Conservation (phyloP, 2,888 invertebrate species). For the Euplexia lucipara region DNA sequence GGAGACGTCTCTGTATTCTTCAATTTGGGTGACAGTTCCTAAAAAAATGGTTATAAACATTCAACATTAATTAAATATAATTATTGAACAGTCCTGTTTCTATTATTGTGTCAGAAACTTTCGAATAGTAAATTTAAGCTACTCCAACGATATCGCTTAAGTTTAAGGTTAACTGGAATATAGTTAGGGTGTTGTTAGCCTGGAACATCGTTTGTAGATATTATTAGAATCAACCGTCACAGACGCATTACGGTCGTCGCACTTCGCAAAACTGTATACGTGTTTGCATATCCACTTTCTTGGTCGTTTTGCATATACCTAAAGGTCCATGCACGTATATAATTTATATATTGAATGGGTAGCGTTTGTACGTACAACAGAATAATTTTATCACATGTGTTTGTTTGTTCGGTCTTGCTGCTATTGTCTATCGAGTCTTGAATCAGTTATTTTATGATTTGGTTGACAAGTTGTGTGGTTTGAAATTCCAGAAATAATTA, state of each 20-base stretch:
- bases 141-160: constrained; percentile 26
- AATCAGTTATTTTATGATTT: constrained; percentile 20
- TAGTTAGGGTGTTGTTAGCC: constrained; percentile 53
- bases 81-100: constrained; percentile 27
- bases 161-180: constrained; percentile 63
- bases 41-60: constrained; percentile 71
- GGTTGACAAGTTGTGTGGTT: constrained; percentile 8
- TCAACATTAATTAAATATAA: constrained; percentile 37
- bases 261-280: constrained; percentile 75
- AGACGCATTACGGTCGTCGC: constrained; percentile 80
- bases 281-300: constrained; percentile 66
- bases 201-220: constrained; percentile 72
- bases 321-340: constrained; percentile 41
- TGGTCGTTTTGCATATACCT: constrained; percentile 51
- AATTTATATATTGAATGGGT: constrained; percentile 41
- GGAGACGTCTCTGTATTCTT: constrained; percentile 65
- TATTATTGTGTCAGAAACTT: constrained; percentile 22
- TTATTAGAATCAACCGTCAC: constrained; percentile 77
- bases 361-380: constrained; percentile 22
- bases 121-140: constrained; percentile 27
- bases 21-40: constrained; percentile 68
- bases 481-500: neutral
- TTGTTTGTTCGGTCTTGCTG: constrained; percentile 18
- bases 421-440: constrained; percentile 23
- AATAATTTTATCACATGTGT: constrained; percentile 24